Conservation (phyloP, 2,888 invertebrate genomes). For the Disparrhopalites patrizii region DNA sequence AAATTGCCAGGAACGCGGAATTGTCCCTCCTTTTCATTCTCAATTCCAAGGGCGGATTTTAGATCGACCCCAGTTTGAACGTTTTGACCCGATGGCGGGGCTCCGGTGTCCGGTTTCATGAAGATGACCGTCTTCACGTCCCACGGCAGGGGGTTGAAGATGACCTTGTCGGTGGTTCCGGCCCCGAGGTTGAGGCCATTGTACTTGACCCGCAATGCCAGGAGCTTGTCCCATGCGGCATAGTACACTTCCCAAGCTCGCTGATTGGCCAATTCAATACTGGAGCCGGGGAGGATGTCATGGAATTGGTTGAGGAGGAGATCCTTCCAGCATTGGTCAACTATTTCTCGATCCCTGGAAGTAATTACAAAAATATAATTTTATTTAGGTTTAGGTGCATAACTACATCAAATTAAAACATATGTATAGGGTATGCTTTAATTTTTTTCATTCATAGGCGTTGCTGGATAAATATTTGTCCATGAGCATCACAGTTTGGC, state of each 20-base stretch:
- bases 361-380: too few relatives aligned
- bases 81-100: conserved; percentile 6
- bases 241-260: conserved; percentile 50
- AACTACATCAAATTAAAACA: neutral
- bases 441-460: neutral
- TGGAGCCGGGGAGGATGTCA: conserved; percentile 56
- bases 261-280: conserved; percentile 52
- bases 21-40: conserved; percentile 22
- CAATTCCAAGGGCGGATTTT: conserved; percentile 11
- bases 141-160: conserved; percentile 42
- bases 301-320: conserved; percentile 56
- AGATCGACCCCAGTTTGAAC: conserved; percentile 28
- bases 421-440: neutral
- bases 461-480: too few relatives aligned
- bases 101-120: conserved; percentile 31
- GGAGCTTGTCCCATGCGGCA: conserved; percentile 20
- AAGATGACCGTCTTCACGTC: conserved; percentile 39
- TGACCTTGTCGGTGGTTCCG: conserved; percentile 26
- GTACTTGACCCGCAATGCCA: conserved; percentile 32
- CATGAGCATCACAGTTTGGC: too few relatives aligned
- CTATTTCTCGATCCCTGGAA: neutral
- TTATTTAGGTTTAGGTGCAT: too few relatives aligned
- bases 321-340: neutral
- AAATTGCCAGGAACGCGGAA: conserved; percentile 29
- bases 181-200: conserved; percentile 26